Conservation (phyloP, 2,113 vertebrate genomes). For the Haemorhous mexicanus region DNA sequence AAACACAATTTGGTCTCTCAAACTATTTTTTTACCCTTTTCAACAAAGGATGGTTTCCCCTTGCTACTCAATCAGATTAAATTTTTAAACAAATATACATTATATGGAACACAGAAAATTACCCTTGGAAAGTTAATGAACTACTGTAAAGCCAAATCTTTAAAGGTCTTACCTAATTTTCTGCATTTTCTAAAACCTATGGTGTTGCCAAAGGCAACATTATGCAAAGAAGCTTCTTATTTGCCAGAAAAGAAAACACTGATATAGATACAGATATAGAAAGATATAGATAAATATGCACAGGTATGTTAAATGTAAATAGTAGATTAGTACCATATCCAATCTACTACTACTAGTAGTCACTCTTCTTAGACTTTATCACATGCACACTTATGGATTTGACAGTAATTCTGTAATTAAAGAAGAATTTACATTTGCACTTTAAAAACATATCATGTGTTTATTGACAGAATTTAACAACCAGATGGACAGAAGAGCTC, state of each 20-base stretch:
- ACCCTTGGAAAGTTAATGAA: not conserved
- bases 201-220: not conserved
- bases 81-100: not conserved
- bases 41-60: not conserved
- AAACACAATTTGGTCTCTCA: not conserved
- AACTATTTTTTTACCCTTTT: not conserved
- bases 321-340: not conserved
- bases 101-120: not conserved
- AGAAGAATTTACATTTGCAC: not conserved
- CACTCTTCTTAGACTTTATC: not conserved
- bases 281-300: not conserved
- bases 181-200: not conserved
- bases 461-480: not conserved
- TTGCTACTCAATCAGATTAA: not conserved
- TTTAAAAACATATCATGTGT: not conserved
- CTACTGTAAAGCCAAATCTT: not conserved
- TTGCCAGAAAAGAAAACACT: not conserved
- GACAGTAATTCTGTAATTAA: not conserved
- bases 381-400: not conserved
- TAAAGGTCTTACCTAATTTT: not conserved
- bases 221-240: constrained; percentile 4
- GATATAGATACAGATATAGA: not conserved
- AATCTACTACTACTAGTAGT: not conserved
- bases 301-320: not conserved
- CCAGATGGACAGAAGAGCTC: not conserved